Evolutionary conservation across 64 coral and sea anemone species (phyloP).

Genomic region (Stichodactyla helianthus): DNA sequence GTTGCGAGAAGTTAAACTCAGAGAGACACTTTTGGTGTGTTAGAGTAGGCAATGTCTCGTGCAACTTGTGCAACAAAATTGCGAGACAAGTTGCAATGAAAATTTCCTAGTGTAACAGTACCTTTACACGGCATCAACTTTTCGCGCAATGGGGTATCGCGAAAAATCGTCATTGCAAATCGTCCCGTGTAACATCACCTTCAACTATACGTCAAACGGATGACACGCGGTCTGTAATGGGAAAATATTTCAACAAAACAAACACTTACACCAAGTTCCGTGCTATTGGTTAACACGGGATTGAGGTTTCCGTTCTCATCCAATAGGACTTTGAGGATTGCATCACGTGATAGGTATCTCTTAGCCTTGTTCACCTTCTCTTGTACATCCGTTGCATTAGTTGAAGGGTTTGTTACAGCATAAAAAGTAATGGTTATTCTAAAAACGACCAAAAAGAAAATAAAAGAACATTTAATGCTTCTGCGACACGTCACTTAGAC

Average conservation of each 20-base stretch:
- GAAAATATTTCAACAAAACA: background rate
- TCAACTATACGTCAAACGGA: background rate
- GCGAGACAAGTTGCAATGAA: background rate
- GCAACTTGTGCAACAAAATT: too few relatives aligned
- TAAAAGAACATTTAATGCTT: too few relatives aligned
- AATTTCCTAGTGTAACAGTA: background rate
- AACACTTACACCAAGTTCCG: conserved; percentile 34
- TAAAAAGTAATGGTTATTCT: conserved; percentile 51
- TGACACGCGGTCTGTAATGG: too few relatives aligned
- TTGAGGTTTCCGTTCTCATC: conserved; percentile 56
- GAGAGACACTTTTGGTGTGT: too few relatives aligned
- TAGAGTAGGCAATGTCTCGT: too few relatives aligned
- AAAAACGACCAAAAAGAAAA: background rate
- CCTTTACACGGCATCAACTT: too few relatives aligned
- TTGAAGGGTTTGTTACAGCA: conserved; percentile 35
- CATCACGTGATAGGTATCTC: conserved; percentile 34
- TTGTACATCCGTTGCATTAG: conserved; percentile 32
- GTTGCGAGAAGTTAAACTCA: too few relatives aligned
- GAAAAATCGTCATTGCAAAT: too few relatives aligned
- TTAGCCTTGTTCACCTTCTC: conserved; percentile 21
- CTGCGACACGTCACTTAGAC: background rate
- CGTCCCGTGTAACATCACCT: too few relatives aligned
- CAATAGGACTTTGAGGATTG: conserved; percentile 28
- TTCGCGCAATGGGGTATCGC: too few relatives aligned
- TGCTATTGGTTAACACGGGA: conserved; percentile 39